Base-by-base conservation (phyloP, 1,140 invertebrate genomes). In the Eueides isabella region DNA sequence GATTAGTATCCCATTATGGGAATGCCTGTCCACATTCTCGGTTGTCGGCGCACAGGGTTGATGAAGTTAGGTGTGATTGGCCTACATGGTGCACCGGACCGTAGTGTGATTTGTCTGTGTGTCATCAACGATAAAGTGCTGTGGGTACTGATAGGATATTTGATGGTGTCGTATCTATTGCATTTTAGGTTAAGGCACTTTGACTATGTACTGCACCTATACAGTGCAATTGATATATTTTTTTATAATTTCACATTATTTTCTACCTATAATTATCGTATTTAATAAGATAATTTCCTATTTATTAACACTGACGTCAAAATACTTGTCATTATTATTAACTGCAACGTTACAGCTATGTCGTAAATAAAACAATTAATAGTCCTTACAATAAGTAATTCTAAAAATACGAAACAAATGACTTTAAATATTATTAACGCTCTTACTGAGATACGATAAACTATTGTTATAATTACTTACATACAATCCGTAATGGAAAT, bases 1-100 rank as follows among this genome's bases (percentile, higher is more conserved):
- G 67, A 75, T 75, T 75, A 71, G 73, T 71, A 35, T 67, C 67
- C 68, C 67, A 75, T 75, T 75, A 75, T 61, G 23, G 30, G 28
- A 70, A 48, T 69, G 55, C 66, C 29, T 61, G 67, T n/a, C 31
- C 23, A 72, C 63, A 66, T 65, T 61, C 63, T 19, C 71, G 29
- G 30, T 29, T 38, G 63, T 65, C 71, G 61, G 38, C 19, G 33
- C 30, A 61, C 48, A 28, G 65, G 55, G 66, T 55, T 64, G 55
- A 74, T 68, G 33, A 31, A 68, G 66, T 69, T 65, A 69, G 67
- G 67, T 55, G 72, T 63, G 72, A 68, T 38, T 38, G 67, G 30
- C 29, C 61, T n/a, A 70, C 35, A 63, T 31, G 11, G 48, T 55
- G 23, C 48, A 23, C 48, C 23, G 48, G 48, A 26, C 48, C 48